Percentiles rank a stretch among this genome's conserved stretches.
Conservation (phyloP, 2,888 invertebrate species). For the Caenorhabditis sp. region DNA sequence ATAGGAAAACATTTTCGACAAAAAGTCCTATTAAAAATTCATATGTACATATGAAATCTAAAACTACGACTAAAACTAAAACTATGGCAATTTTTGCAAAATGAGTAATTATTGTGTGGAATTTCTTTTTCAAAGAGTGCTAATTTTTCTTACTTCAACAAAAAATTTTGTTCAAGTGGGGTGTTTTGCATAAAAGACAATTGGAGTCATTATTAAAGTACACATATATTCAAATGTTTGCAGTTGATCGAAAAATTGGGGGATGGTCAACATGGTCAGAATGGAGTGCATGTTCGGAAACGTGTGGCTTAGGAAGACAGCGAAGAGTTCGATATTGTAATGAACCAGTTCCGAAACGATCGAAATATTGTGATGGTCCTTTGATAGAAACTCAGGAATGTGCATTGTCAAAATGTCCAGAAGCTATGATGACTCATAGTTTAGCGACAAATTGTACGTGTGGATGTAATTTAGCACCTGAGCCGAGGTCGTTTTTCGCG, state of each 20-base stretch:
- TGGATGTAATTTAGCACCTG: slow-evolving; percentile 48
- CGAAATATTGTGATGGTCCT: slow-evolving; percentile 55
- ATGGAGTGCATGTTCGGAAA: slow-evolving; percentile 56
- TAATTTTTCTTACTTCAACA: slow-evolving; percentile 22
- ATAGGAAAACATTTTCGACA: background rate
- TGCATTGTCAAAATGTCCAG: slow-evolving; percentile 49
- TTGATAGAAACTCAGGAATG: slow-evolving; percentile 54
- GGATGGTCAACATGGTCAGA: slow-evolving; percentile 58
- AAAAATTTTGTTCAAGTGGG: slow-evolving; percentile 21
- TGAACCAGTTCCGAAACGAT: slow-evolving; percentile 56
- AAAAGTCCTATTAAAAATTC: background rate
- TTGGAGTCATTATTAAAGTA: slow-evolving; percentile 29
- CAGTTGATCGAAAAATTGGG: slow-evolving; percentile 58
- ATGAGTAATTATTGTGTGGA: slow-evolving; percentile 15
- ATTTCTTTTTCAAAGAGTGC: slow-evolving; percentile 18
- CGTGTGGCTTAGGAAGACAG: slow-evolving; percentile 55
- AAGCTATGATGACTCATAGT: slow-evolving; percentile 40
- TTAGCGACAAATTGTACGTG: slow-evolving; percentile 54
- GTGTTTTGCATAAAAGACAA: slow-evolving; percentile 36
- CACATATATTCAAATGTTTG: slow-evolving; percentile 12
- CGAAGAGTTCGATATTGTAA: slow-evolving; percentile 55
- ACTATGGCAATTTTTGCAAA: background rate
- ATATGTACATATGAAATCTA: background rate
- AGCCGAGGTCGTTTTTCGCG: slow-evolving; percentile 55
- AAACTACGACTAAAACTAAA: background rate